Percentiles rank a stretch among this genome's conserved stretches.
phyloP scores from a whole-genome alignment of 92 coral and sea anemone species.

The Paramuricea clavata region DNA sequence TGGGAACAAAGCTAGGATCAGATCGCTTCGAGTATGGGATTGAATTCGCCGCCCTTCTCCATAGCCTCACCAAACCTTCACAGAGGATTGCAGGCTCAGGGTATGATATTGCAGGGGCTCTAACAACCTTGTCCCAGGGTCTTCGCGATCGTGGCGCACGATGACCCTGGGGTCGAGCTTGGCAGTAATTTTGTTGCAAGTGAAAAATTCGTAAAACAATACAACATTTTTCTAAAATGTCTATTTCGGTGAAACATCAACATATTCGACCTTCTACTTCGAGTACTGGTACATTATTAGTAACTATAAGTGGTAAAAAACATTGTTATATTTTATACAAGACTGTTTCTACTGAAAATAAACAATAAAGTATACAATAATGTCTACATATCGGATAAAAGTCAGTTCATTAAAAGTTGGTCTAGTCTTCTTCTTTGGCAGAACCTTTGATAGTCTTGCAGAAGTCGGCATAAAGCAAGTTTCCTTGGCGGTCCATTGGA shows the following conservation, averaged over 20 bases:
- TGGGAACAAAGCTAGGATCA: too few relatives aligned
- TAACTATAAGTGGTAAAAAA: background rate
- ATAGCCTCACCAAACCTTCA: too few relatives aligned
- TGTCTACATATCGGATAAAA: conserved; percentile 4
- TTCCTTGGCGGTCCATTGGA: conserved; percentile 89
- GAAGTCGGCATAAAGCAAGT: conserved; percentile 87
- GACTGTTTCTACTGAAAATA: background rate
- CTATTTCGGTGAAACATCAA: background rate
- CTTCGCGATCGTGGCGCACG: too few relatives aligned
- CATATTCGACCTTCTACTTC: background rate
- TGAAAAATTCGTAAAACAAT: too few relatives aligned
- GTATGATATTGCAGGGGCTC: too few relatives aligned
- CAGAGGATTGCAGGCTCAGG: too few relatives aligned
- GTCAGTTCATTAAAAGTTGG: background rate
- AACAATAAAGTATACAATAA: background rate
- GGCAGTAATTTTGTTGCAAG: too few relatives aligned
- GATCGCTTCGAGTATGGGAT: too few relatives aligned
- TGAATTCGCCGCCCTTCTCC: too few relatives aligned
- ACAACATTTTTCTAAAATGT: background rate
- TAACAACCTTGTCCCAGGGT: too few relatives aligned
- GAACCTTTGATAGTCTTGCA: conserved; percentile 88
- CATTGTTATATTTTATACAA: conserved; percentile 19
- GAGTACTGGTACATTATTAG: background rate
- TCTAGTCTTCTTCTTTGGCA: conserved; percentile 89
- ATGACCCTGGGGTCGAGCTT: too few relatives aligned